Conservation (phyloP, 2,113 vertebrate genomes). For the Rhipidura dahli region DNA sequence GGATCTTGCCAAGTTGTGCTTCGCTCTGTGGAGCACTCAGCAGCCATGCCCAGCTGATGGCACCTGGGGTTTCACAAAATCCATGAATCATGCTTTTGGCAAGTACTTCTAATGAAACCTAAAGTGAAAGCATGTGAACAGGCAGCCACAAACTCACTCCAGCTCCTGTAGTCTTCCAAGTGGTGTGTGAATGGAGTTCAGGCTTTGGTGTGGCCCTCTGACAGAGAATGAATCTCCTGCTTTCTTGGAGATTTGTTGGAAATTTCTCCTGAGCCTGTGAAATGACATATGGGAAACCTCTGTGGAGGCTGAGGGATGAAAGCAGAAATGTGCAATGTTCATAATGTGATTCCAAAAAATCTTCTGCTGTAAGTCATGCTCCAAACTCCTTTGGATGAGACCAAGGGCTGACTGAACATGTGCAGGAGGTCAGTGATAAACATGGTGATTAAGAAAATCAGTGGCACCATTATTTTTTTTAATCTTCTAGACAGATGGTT, state of each 20-base stretch:
- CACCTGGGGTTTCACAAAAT: background rate
- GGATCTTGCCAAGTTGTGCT: background rate
- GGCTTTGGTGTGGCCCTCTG: background rate
- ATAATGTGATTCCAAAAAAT: background rate
- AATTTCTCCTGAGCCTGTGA: background rate
- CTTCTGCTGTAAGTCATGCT: background rate
- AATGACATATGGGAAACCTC: background rate
- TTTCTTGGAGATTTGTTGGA: background rate
- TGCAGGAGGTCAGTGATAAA: background rate
- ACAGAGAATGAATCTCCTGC: background rate
- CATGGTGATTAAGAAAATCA: background rate
- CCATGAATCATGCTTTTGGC: background rate
- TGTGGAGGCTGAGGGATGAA: background rate
- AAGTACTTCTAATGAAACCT: background rate
- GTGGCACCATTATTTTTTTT: background rate
- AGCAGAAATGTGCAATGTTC: background rate
- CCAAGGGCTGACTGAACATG: background rate
- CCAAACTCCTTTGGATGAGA: background rate
- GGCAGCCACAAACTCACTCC: background rate
- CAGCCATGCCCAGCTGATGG: background rate
- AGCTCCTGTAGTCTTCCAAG: background rate
- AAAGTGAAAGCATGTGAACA: background rate
- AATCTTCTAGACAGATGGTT: background rate
- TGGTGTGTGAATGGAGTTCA: background rate
- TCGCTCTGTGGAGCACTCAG: background rate